Evolutionary conservation across 2,797 vertebrate species (phyloP).

Genomic region (Melanotaenia parkinsoni): DNA sequence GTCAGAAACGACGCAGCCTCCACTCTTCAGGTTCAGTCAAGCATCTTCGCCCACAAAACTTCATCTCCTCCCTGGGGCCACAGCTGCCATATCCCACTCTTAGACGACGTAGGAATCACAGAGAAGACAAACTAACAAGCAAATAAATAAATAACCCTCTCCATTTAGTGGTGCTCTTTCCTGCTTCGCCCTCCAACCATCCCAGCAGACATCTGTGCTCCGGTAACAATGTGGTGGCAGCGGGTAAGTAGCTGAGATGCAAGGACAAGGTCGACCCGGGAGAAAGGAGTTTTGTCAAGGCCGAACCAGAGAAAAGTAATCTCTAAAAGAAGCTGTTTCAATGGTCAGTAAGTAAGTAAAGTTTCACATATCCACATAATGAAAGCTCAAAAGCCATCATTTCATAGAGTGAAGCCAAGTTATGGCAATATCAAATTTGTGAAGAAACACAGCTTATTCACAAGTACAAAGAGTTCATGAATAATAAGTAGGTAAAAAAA

Average conservation of each 20-base stretch:
- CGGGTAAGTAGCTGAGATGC: slow-evolving; percentile 46
- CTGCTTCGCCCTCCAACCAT: slow-evolving; percentile 35
- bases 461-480: slow-evolving; percentile 72
- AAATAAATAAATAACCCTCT: slow-evolving; percentile 60
- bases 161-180: slow-evolving; percentile 38
- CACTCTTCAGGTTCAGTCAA: slow-evolving; percentile 38
- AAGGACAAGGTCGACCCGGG: slow-evolving; percentile 54
- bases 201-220: slow-evolving; percentile 63
- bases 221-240: slow-evolving; percentile 51
- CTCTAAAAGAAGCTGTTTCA: slow-evolving; percentile 7
- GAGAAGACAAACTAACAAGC: slow-evolving; percentile 55
- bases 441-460: slow-evolving; percentile 62
- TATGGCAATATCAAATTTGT: slow-evolving; percentile 37
- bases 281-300: slow-evolving; percentile 41
- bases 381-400: slow-evolving; percentile 24
- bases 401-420: slow-evolving; percentile 23
- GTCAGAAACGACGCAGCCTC: slow-evolving; percentile 29
- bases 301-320: slow-evolving; percentile 26
- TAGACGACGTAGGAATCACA: slow-evolving; percentile 38
- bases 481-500: slow-evolving; percentile 75
- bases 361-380: slow-evolving; percentile 10
- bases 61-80: slow-evolving; percentile 26
- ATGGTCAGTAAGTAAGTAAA: slow-evolving; percentile 4
- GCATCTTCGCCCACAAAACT: slow-evolving; percentile 43
- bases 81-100: slow-evolving; percentile 23